Conservation (phyloP, 2,113 vertebrate genomes). For the Channa maculata region DNA sequence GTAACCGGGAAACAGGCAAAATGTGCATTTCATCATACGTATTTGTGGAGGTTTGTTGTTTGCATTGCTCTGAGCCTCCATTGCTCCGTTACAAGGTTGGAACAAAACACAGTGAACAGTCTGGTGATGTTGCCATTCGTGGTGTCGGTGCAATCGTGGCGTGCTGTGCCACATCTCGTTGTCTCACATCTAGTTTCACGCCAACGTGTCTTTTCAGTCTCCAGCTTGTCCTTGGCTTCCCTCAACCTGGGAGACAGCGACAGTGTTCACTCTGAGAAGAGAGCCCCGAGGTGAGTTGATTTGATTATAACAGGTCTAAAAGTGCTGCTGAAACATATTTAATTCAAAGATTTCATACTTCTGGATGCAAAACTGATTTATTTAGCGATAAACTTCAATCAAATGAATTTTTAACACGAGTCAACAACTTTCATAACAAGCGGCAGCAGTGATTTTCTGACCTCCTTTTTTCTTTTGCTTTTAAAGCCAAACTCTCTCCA, state of each 20-base stretch:
- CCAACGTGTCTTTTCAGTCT: conserved; percentile 92
- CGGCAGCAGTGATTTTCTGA: no score
- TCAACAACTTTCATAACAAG: no score
- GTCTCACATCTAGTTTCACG: conserved; percentile 85
- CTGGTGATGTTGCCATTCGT: conserved; percentile 58
- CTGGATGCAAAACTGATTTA: not conserved
- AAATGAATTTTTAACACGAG: no score
- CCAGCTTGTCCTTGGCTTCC: conserved; percentile 95
- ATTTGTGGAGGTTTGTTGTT: not conserved
- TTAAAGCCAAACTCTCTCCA: not conserved
- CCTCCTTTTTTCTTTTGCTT: not conserved
- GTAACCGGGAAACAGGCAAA: conserved; percentile 79
- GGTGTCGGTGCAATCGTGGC: conserved; percentile 69
- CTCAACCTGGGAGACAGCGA: conserved; percentile 92
- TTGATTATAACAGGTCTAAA: not conserved
- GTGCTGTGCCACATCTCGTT: conserved; percentile 77
- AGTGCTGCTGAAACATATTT: not conserved
- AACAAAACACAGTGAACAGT: conserved; percentile 77
- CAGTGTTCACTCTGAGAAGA: conserved; percentile 93
- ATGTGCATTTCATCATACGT: no score
- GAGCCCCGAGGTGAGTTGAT: conserved; percentile 89
- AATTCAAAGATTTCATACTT: not conserved
- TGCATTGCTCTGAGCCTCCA: conserved; percentile 8
- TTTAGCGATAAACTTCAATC: not conserved
- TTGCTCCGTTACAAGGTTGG: conserved; percentile 40